Evolutionary conservation across 2,113 vertebrate genomes (phyloP).

Genomic region (Indicator maculatus): DNA sequence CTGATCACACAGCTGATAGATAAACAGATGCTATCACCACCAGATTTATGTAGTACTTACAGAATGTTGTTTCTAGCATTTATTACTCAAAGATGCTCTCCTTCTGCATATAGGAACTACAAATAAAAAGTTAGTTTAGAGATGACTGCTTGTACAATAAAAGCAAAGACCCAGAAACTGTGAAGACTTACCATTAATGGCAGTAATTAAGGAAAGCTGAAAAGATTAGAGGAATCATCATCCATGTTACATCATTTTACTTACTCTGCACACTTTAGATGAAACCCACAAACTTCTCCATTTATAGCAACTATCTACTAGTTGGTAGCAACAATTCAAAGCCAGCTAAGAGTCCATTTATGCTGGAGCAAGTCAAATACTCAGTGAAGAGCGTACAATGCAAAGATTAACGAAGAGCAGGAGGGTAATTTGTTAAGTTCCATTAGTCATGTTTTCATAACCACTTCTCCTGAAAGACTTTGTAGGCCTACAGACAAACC

Average conservation of each 20-base stretch:
- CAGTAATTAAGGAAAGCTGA: background rate
- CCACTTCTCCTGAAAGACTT: background rate
- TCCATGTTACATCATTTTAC: background rate
- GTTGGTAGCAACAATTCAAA: background rate
- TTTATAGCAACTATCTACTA: background rate
- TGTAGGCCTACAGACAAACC: background rate
- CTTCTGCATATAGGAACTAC: background rate
- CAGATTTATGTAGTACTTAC: background rate
- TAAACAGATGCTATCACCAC: background rate
- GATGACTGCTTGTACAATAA: background rate
- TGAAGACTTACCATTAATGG: background rate
- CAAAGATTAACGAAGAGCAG: background rate
- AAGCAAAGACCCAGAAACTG: background rate
- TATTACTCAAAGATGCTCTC: background rate
- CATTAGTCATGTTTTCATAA: background rate
- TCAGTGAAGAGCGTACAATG: accelerated
- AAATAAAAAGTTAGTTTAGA: background rate
- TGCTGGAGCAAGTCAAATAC: background rate
- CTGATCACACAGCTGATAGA: background rate
- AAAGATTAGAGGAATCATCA: background rate
- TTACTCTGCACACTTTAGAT: background rate
- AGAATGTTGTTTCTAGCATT: background rate
- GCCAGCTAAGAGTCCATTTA: background rate
- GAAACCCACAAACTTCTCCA: background rate
- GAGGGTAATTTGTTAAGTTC: background rate